Conservation (phyloP, 2,888 invertebrate genomes). For the Druceiella hillmani region DNA sequence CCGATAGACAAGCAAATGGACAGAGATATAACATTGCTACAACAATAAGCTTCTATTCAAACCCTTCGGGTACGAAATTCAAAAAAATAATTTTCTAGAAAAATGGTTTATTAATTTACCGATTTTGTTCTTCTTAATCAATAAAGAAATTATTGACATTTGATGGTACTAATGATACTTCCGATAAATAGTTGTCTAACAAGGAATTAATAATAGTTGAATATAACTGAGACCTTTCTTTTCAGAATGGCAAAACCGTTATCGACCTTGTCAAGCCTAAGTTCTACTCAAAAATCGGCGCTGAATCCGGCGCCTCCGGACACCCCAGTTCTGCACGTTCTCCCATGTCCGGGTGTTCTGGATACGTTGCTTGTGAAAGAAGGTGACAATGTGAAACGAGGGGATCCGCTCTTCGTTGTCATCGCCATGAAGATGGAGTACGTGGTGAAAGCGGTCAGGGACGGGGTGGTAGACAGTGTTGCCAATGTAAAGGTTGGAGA, state of each 20-base stretch:
- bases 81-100: no score
- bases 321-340: constrained; percentile 57
- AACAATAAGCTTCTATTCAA: no score
- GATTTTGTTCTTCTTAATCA: no score
- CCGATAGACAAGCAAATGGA: no score
- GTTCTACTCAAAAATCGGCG: constrained; percentile 43
- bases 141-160: no score
- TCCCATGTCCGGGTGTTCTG: constrained; percentile 94
- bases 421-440: constrained; percentile 99
- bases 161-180: no score
- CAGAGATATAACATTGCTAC: no score
- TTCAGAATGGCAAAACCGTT: constrained; percentile 65
- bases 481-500: constrained; percentile 68
- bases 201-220: no score
- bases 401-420: constrained; percentile 87
- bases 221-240: no score
- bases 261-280: constrained; percentile 58
- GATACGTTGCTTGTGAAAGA: constrained; percentile 81
- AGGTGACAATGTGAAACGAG: constrained; percentile 78
- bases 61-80: no score
- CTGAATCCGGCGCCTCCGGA: constrained; percentile 32
- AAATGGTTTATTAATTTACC: no score
- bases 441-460: constrained; percentile 77
- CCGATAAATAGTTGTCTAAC: no score
- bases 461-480: constrained; percentile 71